Base-by-base conservation (phyloP, 2,113 vertebrate genomes). In the Scytalopus superciliaris region DNA sequence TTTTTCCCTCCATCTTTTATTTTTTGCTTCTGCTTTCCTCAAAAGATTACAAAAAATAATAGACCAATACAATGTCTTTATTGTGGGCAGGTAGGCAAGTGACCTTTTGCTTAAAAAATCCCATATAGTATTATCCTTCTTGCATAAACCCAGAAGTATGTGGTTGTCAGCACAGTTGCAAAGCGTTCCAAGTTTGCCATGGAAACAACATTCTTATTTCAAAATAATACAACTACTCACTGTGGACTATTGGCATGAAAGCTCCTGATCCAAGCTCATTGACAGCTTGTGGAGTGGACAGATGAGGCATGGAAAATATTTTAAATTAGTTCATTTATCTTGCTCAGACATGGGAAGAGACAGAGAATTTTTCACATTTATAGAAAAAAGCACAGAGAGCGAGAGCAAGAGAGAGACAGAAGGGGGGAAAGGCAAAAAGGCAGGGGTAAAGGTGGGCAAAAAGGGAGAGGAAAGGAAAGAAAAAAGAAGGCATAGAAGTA, bases 241-340 rank as follows among this genome's bases (percentile, higher is more conserved):
- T 97, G 80, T 75, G 45, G 70, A 87, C 86, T 94, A 88, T 81
- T 97, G 94, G 97, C 92, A 94, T 68, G 69, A 97, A 96, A 95
- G 73, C 87, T 94, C 63, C 93, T 93, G 96, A 89, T 94, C 74
- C 84, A 88, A 96, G 79, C 66, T 93, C 94, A 97, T 27, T 96
- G 97, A 97, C 97, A 98, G 96, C 88, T 95, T 97, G 92, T 90
- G 77, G 86, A 97, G 83, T 97, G 97, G 96, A 98, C 97, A 97
- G 97, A 98, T 97, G 97, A 98, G 95, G 96, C 93, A 39, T 97
- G 96, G 96, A 96, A 97, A 98, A 97, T 98, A 96, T 97, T 98
- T 97, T 95, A 98, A 98, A 97, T 98, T 97, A 97, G 93, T 97
- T 98, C 97, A 98, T 98, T 98, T 97, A 98, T 98, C 97, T 98